These are phyloP conservation scores for Isurus oxyrinchus DNA, from an alignment of 2,113 vertebrate species.

Conservation along the genomic window DNA sequence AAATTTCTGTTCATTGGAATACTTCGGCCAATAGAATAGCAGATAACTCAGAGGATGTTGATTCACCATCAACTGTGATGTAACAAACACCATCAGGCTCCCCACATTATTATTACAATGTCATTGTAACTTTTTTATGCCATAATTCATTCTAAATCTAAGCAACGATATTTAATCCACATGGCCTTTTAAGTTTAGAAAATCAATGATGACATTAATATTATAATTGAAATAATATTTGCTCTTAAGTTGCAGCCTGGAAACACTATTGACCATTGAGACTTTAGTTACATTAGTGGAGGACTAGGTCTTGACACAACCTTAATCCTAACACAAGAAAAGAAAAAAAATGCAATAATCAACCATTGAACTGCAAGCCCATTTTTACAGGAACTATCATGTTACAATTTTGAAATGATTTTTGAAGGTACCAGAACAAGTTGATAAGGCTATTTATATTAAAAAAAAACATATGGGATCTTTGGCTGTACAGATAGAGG, in stretches of 20 bases:
- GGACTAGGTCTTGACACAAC: background rate
- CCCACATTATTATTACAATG: background rate
- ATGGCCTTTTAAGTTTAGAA: background rate
- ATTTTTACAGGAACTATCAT: background rate
- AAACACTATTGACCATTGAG: background rate
- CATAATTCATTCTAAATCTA: background rate
- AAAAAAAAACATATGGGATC: too few relatives aligned
- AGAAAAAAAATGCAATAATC: background rate
- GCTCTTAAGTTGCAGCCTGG: background rate
- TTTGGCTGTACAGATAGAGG: too few relatives aligned
- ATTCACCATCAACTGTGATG: background rate
- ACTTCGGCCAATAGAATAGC: background rate
- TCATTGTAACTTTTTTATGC: background rate
- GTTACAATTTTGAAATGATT: background rate
- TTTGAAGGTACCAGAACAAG: too few relatives aligned
- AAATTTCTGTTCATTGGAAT: background rate
- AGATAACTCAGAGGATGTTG: background rate
- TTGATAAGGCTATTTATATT: too few relatives aligned
- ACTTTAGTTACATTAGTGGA: background rate
- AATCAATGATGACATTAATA: background rate
- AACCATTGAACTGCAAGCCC: background rate
- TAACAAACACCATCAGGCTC: background rate
- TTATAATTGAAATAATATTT: background rate
- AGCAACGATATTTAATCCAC: background rate
- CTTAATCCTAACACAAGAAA: background rate